A percentile compares a stretch with the other conserved stretches of the same genome.
phyloP scores from a whole-genome alignment of 1,140 invertebrate genomes.

The Sarcophaga peregrina region DNA sequence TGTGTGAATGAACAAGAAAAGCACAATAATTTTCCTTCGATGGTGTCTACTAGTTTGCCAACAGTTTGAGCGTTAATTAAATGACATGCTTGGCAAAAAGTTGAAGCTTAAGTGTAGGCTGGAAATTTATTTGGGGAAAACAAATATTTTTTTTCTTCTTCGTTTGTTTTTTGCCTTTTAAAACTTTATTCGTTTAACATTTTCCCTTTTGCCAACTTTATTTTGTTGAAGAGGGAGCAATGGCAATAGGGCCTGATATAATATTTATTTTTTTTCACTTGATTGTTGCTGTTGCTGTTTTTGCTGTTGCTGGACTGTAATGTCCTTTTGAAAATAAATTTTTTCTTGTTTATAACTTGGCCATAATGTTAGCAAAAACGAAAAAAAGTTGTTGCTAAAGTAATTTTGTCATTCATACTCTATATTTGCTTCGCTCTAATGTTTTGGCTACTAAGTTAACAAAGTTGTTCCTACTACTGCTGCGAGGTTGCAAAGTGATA shows the following conservation, averaged over 20 bases:
- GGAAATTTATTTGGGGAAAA: neutral
- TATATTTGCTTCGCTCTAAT: neutral
- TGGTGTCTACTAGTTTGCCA: neutral
- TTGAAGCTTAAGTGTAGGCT: constrained; percentile 7
- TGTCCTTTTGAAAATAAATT: neutral
- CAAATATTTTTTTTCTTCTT: too few species aligned
- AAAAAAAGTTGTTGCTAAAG: constrained; percentile 4
- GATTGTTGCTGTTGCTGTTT: neutral
- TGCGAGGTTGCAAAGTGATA: constrained; percentile 51
- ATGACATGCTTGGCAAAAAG: constrained; percentile 20
- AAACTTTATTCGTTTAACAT: too few species aligned
- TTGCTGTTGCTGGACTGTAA: neutral
- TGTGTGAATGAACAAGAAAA: neutral
- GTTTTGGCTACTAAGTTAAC: neutral
- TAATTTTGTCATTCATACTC: neutral
- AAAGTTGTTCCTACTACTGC: constrained; percentile 12
- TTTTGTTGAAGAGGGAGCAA: neutral
- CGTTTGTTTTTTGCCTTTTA: too few species aligned
- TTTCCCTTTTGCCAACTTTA: neutral
- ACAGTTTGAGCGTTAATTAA: constrained; percentile 22
- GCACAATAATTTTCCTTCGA: neutral
- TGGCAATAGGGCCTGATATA: neutral
- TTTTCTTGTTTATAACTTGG: neutral
- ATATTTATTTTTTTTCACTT: neutral
- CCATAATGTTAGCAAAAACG: neutral